Base-by-base conservation (phyloP, 2,888 invertebrate genomes). In the Melikaiella ostensackeni region DNA sequence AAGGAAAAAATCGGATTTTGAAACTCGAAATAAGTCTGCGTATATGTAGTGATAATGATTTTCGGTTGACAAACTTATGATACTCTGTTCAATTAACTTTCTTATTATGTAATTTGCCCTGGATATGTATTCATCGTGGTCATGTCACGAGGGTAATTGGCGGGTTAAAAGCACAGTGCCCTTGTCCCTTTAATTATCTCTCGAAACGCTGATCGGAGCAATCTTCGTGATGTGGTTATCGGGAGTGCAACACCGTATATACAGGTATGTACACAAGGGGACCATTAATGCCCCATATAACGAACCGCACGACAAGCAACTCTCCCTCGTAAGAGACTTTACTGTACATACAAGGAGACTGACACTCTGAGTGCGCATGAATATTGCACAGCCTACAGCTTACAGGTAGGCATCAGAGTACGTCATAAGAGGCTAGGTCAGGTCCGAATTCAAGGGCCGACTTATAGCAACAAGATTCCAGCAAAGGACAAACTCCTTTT, bases 281-380 rank as follows among this genome's bases (percentile, higher is more conserved):
- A 21, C n/a, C 70, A 70, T 70, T 70, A 33, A 46, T 50, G 50
- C 13, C 33, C 33, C 70, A 70, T 70, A 70, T 70, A 70, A 70
- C 50, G 27, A 30, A 70, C n/a, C 11, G 24, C 46, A 50, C 19
- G 46, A 46, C 30, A 70, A 46, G 16, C 46, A 35, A 30, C 30
- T 70, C 70, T 70, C 46, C 50, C 33, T n/a, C 46, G 50, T 55
- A 30, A 11, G n/a, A 11, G n/a, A 50, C 50, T 70, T 27, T 46
- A 64, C 66, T 66, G 66, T 27, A 33, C 30, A 33, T 33, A 8
- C 55, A 55, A n/a, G 9, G 55, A 50, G 50, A 50, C 50, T 50
- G 50, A 21, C n/a, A 50, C 50, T 50, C 50, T 55, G 21, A 59
- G 59, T 63, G 33, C 19, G 33, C 63, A 70, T 70, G 70, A 50